Percentiles rank a stretch among this genome's conserved stretches.
Conservation (phyloP, 2,113 vertebrate species). For the Sinosuthora webbiana region DNA sequence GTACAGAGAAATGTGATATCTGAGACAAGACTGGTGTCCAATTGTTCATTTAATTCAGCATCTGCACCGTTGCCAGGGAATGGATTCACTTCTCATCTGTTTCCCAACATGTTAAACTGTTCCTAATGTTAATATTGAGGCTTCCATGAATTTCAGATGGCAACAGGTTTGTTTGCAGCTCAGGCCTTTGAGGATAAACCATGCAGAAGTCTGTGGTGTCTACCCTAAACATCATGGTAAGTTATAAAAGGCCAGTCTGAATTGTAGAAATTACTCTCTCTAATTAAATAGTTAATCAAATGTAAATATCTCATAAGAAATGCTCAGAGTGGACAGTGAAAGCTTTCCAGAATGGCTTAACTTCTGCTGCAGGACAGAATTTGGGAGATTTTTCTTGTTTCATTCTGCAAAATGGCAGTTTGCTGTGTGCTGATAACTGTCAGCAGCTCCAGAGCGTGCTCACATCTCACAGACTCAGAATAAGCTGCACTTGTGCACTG, state of each 20-base stretch:
- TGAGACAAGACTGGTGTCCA: background rate
- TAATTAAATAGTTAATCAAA: background rate
- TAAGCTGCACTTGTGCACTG: background rate
- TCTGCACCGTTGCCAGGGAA: constrained; percentile 1
- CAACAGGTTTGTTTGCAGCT: background rate
- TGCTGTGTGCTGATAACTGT: background rate
- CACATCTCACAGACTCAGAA: background rate
- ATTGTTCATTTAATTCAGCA: background rate
- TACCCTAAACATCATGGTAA: background rate
- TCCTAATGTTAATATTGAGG: background rate
- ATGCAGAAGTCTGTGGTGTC: background rate
- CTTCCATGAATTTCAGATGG: background rate
- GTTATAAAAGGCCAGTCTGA: background rate
- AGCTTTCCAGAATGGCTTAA: background rate
- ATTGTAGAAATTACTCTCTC: background rate
- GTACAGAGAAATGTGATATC: constrained; percentile 41
- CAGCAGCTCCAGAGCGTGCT: background rate
- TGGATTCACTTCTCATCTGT: background rate
- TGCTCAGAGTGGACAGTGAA: background rate
- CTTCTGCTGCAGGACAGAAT: background rate
- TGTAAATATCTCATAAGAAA: background rate
- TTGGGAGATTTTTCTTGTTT: background rate
- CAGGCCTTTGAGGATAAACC: background rate
- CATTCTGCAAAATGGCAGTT: background rate
- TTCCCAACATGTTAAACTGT: background rate